phyloP scores from a whole-genome alignment of 2,113 vertebrate species.

The Oreochromis spilurus region DNA sequence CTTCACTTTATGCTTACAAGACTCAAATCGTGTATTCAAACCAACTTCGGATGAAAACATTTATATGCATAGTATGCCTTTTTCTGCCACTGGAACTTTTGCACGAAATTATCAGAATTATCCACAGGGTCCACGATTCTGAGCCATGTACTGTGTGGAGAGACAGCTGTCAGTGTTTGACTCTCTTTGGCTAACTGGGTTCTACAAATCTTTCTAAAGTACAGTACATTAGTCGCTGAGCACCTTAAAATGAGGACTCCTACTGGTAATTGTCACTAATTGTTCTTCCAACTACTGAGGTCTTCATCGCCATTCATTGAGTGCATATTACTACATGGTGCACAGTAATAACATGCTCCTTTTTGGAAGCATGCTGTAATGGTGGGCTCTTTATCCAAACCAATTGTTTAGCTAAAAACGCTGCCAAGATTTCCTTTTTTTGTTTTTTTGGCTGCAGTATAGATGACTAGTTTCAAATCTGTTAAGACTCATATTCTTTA shows the following conservation, averaged over 20 bases:
- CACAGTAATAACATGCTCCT: not conserved
- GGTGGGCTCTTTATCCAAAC: not conserved
- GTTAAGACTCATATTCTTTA: not conserved
- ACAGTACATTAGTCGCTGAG: not conserved
- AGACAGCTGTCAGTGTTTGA: not conserved
- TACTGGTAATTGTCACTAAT: not conserved
- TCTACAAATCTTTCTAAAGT: not conserved
- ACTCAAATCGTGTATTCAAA: not conserved
- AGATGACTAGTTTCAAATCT: not conserved
- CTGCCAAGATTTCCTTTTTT: not conserved
- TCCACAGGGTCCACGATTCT: not conserved
- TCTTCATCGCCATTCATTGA: not conserved
- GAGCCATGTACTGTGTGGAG: not conserved
- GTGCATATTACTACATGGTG: not conserved
- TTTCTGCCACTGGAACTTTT: not conserved
- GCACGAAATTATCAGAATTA: not conserved
- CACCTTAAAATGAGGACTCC: not conserved
- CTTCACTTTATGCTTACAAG: not conserved
- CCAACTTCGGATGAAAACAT: not conserved
- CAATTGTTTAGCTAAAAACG: not conserved
- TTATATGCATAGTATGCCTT: not conserved
- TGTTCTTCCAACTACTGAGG: not conserved
- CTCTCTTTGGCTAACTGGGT: not conserved
- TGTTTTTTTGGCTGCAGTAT: not conserved
- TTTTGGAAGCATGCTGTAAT: not conserved